Evolutionary conservation across 2,888 invertebrate genomes (phyloP), one percentile per base, ranked within the genome.

Genomic region (Philonicus albiceps): DNA sequence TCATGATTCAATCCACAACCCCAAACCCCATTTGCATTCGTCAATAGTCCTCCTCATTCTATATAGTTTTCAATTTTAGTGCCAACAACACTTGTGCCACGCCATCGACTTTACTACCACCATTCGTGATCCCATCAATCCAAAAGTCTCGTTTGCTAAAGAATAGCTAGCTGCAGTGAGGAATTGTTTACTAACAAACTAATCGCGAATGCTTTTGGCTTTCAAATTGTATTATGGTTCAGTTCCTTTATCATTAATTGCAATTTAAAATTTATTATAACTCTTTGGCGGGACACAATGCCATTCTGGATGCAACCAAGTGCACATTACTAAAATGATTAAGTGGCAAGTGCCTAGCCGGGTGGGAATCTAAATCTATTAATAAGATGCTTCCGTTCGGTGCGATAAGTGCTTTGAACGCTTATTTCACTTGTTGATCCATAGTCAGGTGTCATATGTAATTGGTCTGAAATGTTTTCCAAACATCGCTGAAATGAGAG

Each of bases 201-300:
- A n/a, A 75, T 75, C 37, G 75, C 27, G 27, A 11, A 64, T 64
- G 64, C 64, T 30, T 27, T 22, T 37, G 34, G 40, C 4, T 8
- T 43, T 27, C 27, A 84, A 64, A 84, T 84, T 73, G 27, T 43
- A n/a, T 84, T 72, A 73, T 43, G 84, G 84, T 43, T 81, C 27
- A 81, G 81, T 81, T 81, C 81, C 81, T 81, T 64, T 64, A n/a
- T n/a, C 49, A 81, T 53, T 81, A 53, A 81, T 81, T 81, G 55
- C 31, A 81, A 81, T 81, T 81, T 55, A 81, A 11, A 30, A 49
- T 49, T 11, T 49, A 49, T 78, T 49, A 30, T 53, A 78, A 43
- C 49, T 64, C 64, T 64, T 64, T 64, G 11, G 64, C 11, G n/a
- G 64, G 40, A 40, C 49, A 31, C 30, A 49, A 30, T 78, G 27